These are phyloP conservation scores for Ammospiza caudacuta DNA, from an alignment of 2,113 vertebrate species.

Conservation along the genomic window DNA sequence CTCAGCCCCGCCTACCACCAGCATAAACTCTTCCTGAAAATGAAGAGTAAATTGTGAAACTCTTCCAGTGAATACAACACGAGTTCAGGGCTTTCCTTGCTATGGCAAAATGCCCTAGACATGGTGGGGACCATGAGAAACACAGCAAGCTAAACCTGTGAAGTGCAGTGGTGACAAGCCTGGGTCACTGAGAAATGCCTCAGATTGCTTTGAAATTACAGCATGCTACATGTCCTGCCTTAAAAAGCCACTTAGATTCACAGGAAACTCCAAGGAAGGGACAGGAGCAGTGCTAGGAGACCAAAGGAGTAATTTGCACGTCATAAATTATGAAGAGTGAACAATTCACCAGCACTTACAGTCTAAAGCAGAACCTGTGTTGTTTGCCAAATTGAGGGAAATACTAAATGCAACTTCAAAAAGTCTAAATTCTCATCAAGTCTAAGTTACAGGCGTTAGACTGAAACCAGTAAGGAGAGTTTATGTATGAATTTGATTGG, in stretches of 20 bases:
- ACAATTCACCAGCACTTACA: not conserved
- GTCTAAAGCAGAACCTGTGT: not conserved
- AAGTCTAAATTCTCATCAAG: not conserved
- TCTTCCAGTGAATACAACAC: accelerated
- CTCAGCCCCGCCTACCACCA: not conserved
- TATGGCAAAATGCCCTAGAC: not conserved
- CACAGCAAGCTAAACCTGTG: not conserved
- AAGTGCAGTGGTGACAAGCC: not conserved
- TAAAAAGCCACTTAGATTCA: not conserved
- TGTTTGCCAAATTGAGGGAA: not conserved
- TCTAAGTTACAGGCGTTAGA: accelerated
- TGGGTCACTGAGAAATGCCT: not conserved
- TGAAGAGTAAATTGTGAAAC: not conserved
- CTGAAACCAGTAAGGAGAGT: not conserved
- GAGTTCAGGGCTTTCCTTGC: not conserved
- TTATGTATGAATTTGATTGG: not conserved
- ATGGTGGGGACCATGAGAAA: not conserved
- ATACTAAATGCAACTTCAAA: not conserved
- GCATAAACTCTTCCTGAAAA: not conserved
- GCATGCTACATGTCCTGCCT: not conserved
- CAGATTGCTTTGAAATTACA: not conserved
- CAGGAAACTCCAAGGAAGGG: not conserved
- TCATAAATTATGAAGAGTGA: not conserved
- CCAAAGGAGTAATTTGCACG: not conserved
- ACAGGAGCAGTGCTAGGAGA: not conserved